These are phyloP conservation scores for Periplaneta americana DNA, from an alignment of 1,140 invertebrate genomes.

Conservation along the genomic window DNA sequence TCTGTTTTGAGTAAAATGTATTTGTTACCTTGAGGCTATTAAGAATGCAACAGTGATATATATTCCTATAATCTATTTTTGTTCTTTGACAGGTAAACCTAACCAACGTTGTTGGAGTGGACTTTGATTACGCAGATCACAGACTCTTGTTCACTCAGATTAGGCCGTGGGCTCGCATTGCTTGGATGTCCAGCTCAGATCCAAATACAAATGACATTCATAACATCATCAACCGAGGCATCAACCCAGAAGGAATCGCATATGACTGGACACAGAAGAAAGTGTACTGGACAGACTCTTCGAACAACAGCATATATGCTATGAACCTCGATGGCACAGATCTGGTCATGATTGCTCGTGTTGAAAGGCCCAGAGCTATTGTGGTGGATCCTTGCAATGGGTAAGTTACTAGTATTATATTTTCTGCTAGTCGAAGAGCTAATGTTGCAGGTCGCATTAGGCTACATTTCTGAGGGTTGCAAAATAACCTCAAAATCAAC, in stretches of 20 bases:
- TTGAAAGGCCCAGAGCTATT: slow-evolving; percentile 89
- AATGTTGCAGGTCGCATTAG: too few species aligned
- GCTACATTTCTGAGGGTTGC: too few species aligned
- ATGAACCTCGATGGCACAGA: slow-evolving; percentile 88
- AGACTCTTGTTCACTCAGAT: slow-evolving; percentile 88
- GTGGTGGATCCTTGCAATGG: slow-evolving; percentile 96
- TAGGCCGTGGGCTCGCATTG: slow-evolving; percentile 82
- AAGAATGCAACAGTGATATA: too few species aligned
- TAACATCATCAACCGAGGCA: slow-evolving; percentile 71
- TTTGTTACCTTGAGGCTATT: too few species aligned
- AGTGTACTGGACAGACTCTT: slow-evolving; percentile 95
- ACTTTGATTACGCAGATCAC: slow-evolving; percentile 90
- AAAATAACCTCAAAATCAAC: too few species aligned
- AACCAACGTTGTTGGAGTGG: slow-evolving; percentile 93
- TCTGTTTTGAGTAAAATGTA: too few species aligned
- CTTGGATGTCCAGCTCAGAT: slow-evolving; percentile 63
- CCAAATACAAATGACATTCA: slow-evolving; percentile 57
- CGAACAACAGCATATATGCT: slow-evolving; percentile 90
- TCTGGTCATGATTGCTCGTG: slow-evolving; percentile 88
- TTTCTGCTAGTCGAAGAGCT: too few species aligned
- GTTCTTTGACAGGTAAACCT: slow-evolving; percentile 59
- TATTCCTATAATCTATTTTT: too few species aligned
- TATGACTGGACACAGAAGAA: slow-evolving; percentile 97
- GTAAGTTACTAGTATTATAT: slow-evolving; percentile 33
- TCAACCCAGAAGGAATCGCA: slow-evolving; percentile 92